Evolutionary conservation across 2,888 invertebrate species (phyloP), one percentile per base, ranked within the genome.

Genomic region (Agrotis exclamationis): DNA sequence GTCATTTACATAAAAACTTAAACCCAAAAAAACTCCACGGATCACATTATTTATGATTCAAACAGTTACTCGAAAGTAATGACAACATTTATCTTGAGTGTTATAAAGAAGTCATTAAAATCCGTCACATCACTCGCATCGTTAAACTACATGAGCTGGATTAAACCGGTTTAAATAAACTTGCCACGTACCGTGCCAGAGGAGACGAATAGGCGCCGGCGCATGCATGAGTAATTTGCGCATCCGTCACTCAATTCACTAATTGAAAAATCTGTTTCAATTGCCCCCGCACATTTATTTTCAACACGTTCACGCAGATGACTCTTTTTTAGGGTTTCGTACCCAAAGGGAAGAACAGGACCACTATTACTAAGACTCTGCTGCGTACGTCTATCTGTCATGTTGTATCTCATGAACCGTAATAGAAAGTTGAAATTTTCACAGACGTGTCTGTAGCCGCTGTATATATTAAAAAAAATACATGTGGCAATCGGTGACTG

Each of bases 201-300:
- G 11, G n/a, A 68, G 53, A 68, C 70, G 0, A 2, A 7, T 22
- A n/a, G 53, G 72, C 59, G 47, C 13, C 33, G 14, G 44, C 39
- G 57, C 59, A 14, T 4, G 2, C 9, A 0, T 20, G 20, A 47
- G 7, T 1, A 33, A 7, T n/a, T 11, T 2, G 6, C 11, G 24
- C 24, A 18, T 39, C 4, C 7, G 18, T 7, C 14, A 2, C 6
- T 47, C 39, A 71, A 71, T 24, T 39, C 6, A 47, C 0, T 70
- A 71, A 24, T 58, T 48, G 14, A 20, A 9, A 24, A 24, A 72
- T 69, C 20, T 20, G 39, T 28, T 60, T 18, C 6, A 39, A 13
- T 57, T 14, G 9, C 14, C 14, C 18, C 16, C 22, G 39, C 54
- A 16, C 3, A 7, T 33, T 6, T 28, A n/a, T 53, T 3, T 16